A percentile compares a stretch with the other conserved stretches of the same genome.
Conservation (phyloP, 2,888 invertebrate genomes). For the Exocentrus adspersus region DNA sequence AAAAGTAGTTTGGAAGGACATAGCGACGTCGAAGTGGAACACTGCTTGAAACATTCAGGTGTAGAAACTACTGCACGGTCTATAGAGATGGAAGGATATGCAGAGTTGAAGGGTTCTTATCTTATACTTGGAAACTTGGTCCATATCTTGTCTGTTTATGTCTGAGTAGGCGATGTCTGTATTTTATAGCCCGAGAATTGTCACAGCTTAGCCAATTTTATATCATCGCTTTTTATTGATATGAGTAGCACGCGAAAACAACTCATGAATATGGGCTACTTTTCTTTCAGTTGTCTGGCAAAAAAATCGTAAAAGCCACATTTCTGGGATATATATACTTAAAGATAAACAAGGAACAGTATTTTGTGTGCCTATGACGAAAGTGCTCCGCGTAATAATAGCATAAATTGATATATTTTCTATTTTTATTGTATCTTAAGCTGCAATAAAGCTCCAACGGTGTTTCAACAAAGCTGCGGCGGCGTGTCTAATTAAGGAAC, state of each 20-base stretch:
- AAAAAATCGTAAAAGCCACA: too few relatives aligned
- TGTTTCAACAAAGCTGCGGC: too few relatives aligned
- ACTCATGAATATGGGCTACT: constrained; percentile 33
- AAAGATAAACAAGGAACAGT: too few relatives aligned
- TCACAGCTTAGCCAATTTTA: constrained; percentile 41
- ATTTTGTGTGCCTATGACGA: too few relatives aligned
- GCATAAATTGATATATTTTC: too few relatives aligned
- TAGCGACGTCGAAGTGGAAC: constrained; percentile 42
- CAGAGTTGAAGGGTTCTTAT: constrained; percentile 49
- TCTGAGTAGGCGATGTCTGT: constrained; percentile 51
- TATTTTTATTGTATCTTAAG: too few relatives aligned
- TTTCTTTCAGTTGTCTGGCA: background rate
- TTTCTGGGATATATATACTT: too few relatives aligned
- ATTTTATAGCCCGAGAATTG: constrained; percentile 55
- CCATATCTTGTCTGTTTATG: constrained; percentile 55
- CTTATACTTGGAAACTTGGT: constrained; percentile 57
- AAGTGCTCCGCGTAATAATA: too few relatives aligned
- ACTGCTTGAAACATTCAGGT: constrained; percentile 49
- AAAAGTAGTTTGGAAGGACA: constrained; percentile 50
- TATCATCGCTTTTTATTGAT: constrained; percentile 37
- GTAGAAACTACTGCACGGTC: constrained; percentile 38
- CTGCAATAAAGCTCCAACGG: too few relatives aligned
- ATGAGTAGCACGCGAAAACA: constrained; percentile 38
- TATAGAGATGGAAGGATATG: constrained; percentile 38
- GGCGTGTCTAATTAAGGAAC: too few relatives aligned